Percentiles rank a stretch among this genome's conserved stretches.
phyloP scores from a whole-genome alignment of 2,888 invertebrate species.

The Trichogramma dendrolimi region DNA sequence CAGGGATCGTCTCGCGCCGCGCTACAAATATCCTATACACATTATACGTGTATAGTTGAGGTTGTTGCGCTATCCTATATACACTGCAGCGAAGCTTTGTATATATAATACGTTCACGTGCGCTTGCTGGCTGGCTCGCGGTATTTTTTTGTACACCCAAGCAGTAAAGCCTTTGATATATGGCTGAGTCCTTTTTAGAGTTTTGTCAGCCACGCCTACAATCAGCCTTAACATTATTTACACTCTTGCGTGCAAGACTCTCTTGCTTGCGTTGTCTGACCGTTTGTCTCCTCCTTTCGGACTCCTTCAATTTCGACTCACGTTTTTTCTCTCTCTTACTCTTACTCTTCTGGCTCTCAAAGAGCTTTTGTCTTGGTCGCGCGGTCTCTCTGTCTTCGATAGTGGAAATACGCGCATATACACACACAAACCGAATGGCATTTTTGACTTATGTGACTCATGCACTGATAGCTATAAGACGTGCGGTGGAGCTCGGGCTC shows the following conservation, averaged over 20 bases:
- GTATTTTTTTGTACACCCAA: slow-evolving; percentile 20
- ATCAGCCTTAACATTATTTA: slow-evolving; percentile 53
- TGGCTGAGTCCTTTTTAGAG: slow-evolving; percentile 53
- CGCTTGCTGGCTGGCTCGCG: too few relatives aligned
- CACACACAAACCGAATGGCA: too few relatives aligned
- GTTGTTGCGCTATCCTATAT: too few relatives aligned
- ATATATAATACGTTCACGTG: too few relatives aligned
- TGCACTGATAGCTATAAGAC: too few relatives aligned
- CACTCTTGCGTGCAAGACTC: slow-evolving; percentile 44
- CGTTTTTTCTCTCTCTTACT: slow-evolving; percentile 17
- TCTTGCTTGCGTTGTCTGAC: slow-evolving; percentile 33
- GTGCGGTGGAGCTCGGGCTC: too few relatives aligned
- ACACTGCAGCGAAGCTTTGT: too few relatives aligned
- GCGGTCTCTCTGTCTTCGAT: slow-evolving; percentile 1
- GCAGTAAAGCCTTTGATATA: slow-evolving; percentile 53
- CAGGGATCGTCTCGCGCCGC: too few relatives aligned
- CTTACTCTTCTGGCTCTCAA: slow-evolving; percentile 1
- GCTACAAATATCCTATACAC: too few relatives aligned
- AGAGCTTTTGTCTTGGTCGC: background rate
- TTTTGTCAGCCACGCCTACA: slow-evolving; percentile 54
- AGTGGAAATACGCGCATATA: too few relatives aligned
- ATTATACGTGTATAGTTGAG: too few relatives aligned
- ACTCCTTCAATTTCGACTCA: slow-evolving; percentile 19
- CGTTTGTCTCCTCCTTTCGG: slow-evolving; percentile 24
- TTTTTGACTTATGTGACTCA: too few relatives aligned